Evolutionary conservation across 2,113 vertebrate genomes (phyloP).

Genomic region (Boulengeromyrus knoepffleri): DNA sequence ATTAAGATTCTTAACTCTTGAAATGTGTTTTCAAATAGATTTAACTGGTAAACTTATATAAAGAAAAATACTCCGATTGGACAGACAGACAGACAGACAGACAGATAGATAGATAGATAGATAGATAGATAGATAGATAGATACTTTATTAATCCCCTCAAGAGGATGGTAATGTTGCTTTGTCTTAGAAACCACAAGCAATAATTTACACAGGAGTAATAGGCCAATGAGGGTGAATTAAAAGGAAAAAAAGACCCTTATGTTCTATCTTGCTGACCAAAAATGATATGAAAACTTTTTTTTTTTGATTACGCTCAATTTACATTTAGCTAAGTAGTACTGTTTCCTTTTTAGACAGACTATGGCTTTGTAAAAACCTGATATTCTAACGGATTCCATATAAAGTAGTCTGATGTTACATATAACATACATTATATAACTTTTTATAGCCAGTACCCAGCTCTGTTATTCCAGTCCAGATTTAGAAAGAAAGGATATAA

Average conservation of each 20-base stretch:
- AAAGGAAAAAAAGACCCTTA: not conserved
- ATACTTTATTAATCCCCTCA: not conserved
- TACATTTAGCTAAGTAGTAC: not conserved
- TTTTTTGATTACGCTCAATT: not conserved
- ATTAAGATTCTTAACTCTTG: not conserved
- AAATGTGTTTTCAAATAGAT: not conserved
- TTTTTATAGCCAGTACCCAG: slow-evolving; percentile 13
- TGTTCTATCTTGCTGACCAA: not conserved
- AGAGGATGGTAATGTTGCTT: not conserved
- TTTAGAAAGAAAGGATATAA: slow-evolving; percentile 3
- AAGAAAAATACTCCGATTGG: not conserved
- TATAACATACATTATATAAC: slow-evolving; percentile 2
- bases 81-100: no score
- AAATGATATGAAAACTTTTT: not conserved
- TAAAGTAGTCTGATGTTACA: not conserved
- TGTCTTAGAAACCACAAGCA: not conserved
- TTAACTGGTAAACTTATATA: not conserved
- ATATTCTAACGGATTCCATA: not conserved
- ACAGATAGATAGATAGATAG: no score
- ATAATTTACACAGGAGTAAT: not conserved
- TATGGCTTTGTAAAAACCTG: not conserved
- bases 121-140: no score
- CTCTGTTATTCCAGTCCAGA: slow-evolving; percentile 28
- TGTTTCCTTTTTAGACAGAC: not conserved
- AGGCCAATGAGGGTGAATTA: not conserved